Percentiles rank a stretch among this genome's conserved stretches.
These are phyloP conservation scores for Salvelinus namaycush DNA, from an alignment of 2,113 vertebrate genomes.

Conservation along the genomic window DNA sequence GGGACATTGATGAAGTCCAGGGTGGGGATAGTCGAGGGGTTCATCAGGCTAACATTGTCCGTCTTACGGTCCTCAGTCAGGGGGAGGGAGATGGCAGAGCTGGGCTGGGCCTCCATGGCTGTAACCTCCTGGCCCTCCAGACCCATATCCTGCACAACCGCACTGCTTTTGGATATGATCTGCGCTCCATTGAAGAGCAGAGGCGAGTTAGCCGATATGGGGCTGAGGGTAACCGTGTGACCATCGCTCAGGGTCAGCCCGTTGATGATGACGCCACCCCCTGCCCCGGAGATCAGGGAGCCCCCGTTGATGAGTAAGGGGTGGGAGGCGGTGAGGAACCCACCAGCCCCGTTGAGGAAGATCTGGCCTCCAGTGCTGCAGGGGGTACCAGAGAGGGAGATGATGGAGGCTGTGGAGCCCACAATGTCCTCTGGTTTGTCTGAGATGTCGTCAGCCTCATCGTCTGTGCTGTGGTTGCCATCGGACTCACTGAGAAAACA, in stretches of 20 bases:
- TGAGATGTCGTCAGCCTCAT: slow-evolving; percentile 75
- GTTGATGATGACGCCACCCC: slow-evolving; percentile 81
- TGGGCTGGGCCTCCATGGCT: slow-evolving; percentile 55
- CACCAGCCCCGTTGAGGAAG: slow-evolving; percentile 82
- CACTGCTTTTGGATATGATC: slow-evolving; percentile 66
- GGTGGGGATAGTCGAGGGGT: slow-evolving; percentile 14
- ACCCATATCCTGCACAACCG: slow-evolving; percentile 21
- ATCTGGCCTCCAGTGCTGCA: slow-evolving; percentile 75
- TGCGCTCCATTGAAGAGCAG: slow-evolving; percentile 79
- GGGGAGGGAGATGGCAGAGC: slow-evolving; percentile 53
- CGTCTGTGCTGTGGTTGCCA: slow-evolving; percentile 84
- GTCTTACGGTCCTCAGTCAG: slow-evolving; percentile 50
- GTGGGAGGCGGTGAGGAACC: slow-evolving; percentile 76
- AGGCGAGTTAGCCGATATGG: slow-evolving; percentile 70
- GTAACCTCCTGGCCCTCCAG: slow-evolving; percentile 46
- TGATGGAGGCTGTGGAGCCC: slow-evolving; percentile 57
- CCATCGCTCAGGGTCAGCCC: slow-evolving; percentile 80
- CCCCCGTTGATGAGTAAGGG: slow-evolving; percentile 81
- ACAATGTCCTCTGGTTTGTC: slow-evolving; percentile 57
- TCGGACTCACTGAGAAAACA: slow-evolving; percentile 80
- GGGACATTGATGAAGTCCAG: slow-evolving; percentile 66
- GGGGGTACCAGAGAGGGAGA: slow-evolving; percentile 73
- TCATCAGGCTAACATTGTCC: slow-evolving; percentile 10
- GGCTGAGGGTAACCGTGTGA: slow-evolving; percentile 81
- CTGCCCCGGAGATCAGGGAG: slow-evolving; percentile 72